Conservation (phyloP, 2,113 vertebrate genomes). For the Vidua macroura region DNA sequence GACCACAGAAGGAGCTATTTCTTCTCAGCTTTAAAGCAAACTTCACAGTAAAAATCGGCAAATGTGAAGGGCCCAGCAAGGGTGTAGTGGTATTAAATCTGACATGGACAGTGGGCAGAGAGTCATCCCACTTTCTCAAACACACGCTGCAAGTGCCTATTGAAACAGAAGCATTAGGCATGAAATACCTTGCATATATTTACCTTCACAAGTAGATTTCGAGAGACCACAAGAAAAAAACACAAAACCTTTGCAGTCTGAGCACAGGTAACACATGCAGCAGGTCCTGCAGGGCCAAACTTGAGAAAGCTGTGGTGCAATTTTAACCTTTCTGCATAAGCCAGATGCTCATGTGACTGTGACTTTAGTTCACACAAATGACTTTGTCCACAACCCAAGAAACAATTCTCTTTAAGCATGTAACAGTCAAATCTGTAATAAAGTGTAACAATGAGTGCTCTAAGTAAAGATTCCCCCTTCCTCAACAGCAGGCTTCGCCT, state of each 20-base stretch:
- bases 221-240: accelerated
- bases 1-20: neutral
- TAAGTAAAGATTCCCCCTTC: neutral
- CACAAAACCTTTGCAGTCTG: neutral
- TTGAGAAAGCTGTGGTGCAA: conserved; percentile 3
- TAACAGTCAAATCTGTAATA: neutral
- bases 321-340: neutral
- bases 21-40: neutral
- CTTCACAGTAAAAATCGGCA: neutral
- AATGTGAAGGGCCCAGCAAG: neutral
- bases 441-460: neutral
- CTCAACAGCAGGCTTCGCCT: neutral
- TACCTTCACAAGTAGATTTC: neutral
- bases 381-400: neutral
- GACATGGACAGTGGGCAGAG: neutral
- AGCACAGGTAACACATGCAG: conserved; percentile 18
- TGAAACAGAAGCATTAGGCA: neutral
- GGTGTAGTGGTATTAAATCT: neutral
- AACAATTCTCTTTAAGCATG: neutral
- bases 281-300: neutral
- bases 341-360: neutral
- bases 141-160: neutral
- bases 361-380: neutral
- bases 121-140: neutral
- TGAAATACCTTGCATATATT: neutral